These are phyloP conservation scores for Streblospio benedicti DNA, from an alignment of 1,140 invertebrate species.

Conservation along the genomic window DNA sequence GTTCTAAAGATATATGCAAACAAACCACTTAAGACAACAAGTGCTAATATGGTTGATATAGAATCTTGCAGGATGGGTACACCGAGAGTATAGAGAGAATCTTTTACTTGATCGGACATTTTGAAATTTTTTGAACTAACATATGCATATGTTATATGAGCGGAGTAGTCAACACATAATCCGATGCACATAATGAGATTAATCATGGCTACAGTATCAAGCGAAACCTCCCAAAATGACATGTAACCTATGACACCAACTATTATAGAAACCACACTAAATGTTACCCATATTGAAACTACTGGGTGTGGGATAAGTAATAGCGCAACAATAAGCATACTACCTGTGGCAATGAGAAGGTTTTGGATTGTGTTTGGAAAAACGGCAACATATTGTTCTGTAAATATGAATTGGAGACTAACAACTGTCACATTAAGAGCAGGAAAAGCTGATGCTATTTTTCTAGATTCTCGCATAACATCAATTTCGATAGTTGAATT, in stretches of 20 bases:
- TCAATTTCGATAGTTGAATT: too few relatives aligned
- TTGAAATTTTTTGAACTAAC: constrained; percentile 60
- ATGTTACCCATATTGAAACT: constrained; percentile 87
- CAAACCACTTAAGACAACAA: constrained; percentile 75
- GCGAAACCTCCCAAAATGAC: constrained; percentile 85
- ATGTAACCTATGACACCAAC: constrained; percentile 91
- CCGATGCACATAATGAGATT: constrained; percentile 98
- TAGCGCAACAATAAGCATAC: constrained; percentile 88
- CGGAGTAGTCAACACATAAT: constrained; percentile 94
- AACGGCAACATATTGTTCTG: constrained; percentile 44
- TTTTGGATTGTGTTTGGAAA: background rate
- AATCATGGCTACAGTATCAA: constrained; percentile 97
- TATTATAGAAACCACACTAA: constrained; percentile 93
- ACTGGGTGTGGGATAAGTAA: constrained; percentile 90
- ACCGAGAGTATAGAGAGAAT: constrained; percentile 79
- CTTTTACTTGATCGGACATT: constrained; percentile 61
- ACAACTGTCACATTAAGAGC: constrained; percentile 25
- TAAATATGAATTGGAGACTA: constrained; percentile 29
- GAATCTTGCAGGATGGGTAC: constrained; percentile 90
- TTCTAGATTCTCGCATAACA: too few relatives aligned
- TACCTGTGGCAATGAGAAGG: background rate
- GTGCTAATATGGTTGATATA: constrained; percentile 82
- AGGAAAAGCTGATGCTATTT: constrained; percentile 20
- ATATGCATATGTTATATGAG: constrained; percentile 93
- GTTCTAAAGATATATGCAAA: constrained; percentile 95